A percentile compares a stretch with the other conserved stretches of the same genome.
Evolutionary conservation across 1,140 invertebrate species (phyloP).

Genomic region (Brachystomella parvula): DNA sequence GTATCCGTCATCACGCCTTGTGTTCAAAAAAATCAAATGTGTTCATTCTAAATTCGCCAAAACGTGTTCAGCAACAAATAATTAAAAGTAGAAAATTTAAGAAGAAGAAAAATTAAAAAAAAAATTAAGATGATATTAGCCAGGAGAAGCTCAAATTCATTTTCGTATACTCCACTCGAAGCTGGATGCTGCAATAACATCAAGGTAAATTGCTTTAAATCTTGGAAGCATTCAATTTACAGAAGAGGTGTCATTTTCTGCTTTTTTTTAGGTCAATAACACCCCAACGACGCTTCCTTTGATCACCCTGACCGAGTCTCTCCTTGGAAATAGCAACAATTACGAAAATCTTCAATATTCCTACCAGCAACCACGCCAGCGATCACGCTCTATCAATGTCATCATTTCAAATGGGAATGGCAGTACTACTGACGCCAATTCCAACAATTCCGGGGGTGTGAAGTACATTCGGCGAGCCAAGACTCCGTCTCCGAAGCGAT

Average conservation of each 20-base stretch:
- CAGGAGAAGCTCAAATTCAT: conserved; percentile 3
- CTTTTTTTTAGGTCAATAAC: neutral
- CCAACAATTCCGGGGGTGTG: neutral
- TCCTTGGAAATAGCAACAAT: neutral
- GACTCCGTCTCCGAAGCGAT: neutral
- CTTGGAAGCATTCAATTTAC: neutral
- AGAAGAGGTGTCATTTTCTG: neutral
- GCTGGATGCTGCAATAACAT: conserved; percentile 2
- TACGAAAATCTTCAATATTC: neutral
- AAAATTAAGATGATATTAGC: neutral
- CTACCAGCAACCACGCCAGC: neutral
- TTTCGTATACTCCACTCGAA: neutral
- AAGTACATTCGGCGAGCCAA: conserved; percentile 3
- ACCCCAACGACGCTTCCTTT: neutral
- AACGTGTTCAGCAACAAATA: neutral
- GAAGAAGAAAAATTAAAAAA: neutral
- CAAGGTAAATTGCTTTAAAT: conserved; percentile 5
- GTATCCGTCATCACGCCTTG: too few relatives aligned
- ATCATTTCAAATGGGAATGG: neutral
- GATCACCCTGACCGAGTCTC: neutral
- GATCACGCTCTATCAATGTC: conserved; percentile 4
- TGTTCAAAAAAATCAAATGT: too few relatives aligned
- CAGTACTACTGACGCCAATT: neutral
- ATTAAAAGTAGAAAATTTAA: too few relatives aligned
- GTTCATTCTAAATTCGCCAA: too few relatives aligned